Evolutionary conservation across 1,140 invertebrate species (phyloP).

Genomic region (Thaumetopoea pityocampa): DNA sequence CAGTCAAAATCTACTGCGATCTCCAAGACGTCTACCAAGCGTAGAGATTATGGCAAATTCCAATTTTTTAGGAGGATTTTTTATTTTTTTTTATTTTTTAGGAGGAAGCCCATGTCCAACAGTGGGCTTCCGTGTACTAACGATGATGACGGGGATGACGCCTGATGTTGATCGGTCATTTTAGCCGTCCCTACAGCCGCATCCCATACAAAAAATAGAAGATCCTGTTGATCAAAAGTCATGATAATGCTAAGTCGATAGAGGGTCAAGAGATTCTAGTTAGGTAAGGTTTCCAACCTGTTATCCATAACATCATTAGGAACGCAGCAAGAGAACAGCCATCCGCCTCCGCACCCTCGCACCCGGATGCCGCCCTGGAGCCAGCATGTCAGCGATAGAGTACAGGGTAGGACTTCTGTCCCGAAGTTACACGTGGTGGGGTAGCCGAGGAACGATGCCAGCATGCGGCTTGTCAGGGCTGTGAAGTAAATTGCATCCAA

Average conservation of each 20-base stretch:
- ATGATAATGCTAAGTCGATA: neutral
- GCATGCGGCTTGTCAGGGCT: constrained; percentile 65
- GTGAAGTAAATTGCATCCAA: constrained; percentile 16
- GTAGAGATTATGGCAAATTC: no score
- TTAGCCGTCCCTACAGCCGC: no score
- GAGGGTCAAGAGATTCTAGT: neutral
- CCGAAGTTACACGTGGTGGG: constrained; percentile 78
- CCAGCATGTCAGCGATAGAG: constrained; percentile 84
- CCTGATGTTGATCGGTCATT: no score
- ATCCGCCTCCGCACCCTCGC: constrained; percentile 79
- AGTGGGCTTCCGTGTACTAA: no score
- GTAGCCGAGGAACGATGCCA: constrained; percentile 78
- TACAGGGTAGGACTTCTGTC: constrained; percentile 77
- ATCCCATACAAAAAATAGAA: no score
- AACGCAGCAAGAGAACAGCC: constrained; percentile 83
- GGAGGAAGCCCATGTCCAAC: no score
- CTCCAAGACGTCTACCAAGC: no score
- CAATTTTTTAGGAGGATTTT: no score
- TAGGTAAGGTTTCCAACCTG: constrained; percentile 28
- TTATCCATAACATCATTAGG: constrained; percentile 57
- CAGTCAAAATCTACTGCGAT: no score
- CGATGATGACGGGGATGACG: no score
- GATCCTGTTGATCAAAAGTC: no score
- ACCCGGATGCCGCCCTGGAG: constrained; percentile 79
- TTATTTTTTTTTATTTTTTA: no score